A percentile compares a stretch with the other conserved stretches of the same genome.
Evolutionary conservation across 2,113 vertebrate genomes (phyloP).

Genomic region (Uria aalge): DNA sequence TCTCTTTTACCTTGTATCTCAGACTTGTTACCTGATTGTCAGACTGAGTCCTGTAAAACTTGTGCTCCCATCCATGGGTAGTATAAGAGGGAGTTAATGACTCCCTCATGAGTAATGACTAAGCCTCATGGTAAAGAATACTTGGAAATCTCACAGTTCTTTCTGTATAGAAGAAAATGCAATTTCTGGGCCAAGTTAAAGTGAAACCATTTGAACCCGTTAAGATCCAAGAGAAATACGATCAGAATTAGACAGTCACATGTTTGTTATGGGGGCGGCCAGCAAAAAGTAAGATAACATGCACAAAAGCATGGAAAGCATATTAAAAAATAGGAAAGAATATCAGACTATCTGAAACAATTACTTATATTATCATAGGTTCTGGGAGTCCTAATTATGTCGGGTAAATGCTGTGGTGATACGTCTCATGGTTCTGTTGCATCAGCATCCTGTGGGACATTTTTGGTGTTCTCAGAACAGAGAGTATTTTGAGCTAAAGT

Average conservation of each 20-base stretch:
- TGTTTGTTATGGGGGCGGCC: background rate
- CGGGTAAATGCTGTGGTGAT: background rate
- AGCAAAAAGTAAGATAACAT: background rate
- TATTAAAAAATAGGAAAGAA: background rate
- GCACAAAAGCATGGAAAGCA: background rate
- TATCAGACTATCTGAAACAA: background rate
- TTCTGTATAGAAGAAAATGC: background rate
- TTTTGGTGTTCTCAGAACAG: background rate
- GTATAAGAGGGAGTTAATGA: background rate
- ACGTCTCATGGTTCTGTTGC: background rate
- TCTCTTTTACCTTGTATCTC: background rate
- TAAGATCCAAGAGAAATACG: background rate
- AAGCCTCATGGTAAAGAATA: background rate
- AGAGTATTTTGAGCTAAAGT: background rate
- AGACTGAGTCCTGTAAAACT: background rate
- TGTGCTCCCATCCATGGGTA: background rate
- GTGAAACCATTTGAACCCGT: background rate
- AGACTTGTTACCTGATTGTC: background rate
- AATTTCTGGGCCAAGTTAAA: background rate
- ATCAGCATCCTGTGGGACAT: background rate
- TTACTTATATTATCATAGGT: background rate
- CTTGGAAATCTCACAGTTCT: background rate
- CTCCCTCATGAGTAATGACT: background rate
- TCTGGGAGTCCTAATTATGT: background rate
- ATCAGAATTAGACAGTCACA: background rate